These are phyloP conservation scores for Erannis defoliaria DNA, from an alignment of 2,888 invertebrate species.

Conservation along the genomic window DNA sequence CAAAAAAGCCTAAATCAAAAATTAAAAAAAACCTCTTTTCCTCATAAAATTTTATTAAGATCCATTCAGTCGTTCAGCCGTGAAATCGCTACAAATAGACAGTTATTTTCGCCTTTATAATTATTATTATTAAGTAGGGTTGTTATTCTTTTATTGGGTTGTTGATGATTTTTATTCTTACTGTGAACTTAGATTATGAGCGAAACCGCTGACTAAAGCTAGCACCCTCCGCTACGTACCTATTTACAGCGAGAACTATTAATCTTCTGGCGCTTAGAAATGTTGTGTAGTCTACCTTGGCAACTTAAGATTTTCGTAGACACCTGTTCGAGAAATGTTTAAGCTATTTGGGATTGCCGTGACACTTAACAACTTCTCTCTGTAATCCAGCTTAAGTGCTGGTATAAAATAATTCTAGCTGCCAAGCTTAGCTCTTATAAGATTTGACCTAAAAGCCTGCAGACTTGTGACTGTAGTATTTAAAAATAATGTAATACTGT, in stretches of 20 bases:
- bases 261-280: conserved; percentile 16
- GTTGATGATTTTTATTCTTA: not conserved
- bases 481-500: no score
- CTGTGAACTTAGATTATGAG: not conserved
- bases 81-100: no score
- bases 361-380: conserved; percentile 24
- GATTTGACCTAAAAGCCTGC: no score
- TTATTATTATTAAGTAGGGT: no score
- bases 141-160: no score
- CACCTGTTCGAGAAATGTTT: conserved; percentile 19
- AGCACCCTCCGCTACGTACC: not conserved
- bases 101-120: no score
- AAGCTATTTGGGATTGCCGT: conserved; percentile 22
- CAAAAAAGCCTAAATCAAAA: no score
- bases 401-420: not conserved
- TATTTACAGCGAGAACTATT: conserved; percentile 17
- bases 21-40: no score
- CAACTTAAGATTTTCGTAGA: conserved; percentile 26
- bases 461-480: no score
- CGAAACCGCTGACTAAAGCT: not conserved
- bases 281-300: conserved; percentile 19
- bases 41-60: no score
- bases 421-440: no score
- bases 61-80: no score
- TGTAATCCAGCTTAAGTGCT: conserved; percentile 12